Conservation (phyloP, 2,888 invertebrate genomes). For the Pogonocherus hispidulus region DNA sequence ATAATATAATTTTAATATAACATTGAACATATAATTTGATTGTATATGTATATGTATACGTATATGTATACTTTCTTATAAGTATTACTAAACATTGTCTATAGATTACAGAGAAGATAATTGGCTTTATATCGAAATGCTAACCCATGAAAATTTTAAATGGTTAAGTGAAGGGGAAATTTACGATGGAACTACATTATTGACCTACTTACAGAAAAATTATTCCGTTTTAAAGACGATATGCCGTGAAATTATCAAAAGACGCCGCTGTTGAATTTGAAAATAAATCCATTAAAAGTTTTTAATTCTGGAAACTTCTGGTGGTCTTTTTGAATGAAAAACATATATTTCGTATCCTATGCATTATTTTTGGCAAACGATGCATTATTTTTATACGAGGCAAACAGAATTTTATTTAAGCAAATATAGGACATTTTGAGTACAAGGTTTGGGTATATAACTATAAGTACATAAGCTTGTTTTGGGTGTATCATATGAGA, state of each 20-base stretch:
- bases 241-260: not conserved
- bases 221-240: constrained; percentile 10
- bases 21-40: too few relatives aligned
- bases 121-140: not conserved
- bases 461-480: too few relatives aligned
- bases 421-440: too few relatives aligned
- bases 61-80: too few relatives aligned
- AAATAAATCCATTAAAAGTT: constrained; percentile 9
- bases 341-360: not conserved
- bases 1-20: too few relatives aligned
- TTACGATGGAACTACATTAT: constrained; percentile 9
- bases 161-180: constrained; percentile 6
- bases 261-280: not conserved
- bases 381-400: too few relatives aligned
- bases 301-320: not conserved
- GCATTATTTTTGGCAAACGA: not conserved
- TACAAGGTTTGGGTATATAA: too few relatives aligned
- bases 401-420: too few relatives aligned
- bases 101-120: too few relatives aligned
- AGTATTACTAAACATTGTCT: too few relatives aligned
- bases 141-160: constrained; percentile 1
- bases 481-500: too few relatives aligned
- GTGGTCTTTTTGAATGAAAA: not conserved
- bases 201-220: constrained; percentile 9
- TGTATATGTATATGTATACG: too few relatives aligned